Conservation (phyloP, 2,797 vertebrate species). For the Megalops cyprinoides region DNA sequence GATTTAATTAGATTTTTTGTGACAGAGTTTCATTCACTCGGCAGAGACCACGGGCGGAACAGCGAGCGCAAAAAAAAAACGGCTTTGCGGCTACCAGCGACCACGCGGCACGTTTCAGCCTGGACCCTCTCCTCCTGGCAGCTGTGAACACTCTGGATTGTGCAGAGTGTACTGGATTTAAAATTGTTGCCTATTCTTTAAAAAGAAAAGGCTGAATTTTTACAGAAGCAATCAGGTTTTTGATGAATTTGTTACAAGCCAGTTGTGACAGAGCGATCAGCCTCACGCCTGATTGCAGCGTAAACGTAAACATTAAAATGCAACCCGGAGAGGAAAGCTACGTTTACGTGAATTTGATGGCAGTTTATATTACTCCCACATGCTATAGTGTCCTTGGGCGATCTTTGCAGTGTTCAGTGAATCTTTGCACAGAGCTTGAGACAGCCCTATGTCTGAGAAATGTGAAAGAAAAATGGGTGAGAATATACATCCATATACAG, state of each 20-base stretch:
- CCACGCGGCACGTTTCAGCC: not conserved
- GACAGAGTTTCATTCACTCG: not conserved
- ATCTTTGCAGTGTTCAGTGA: too few relatives aligned
- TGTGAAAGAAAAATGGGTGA: too few relatives aligned
- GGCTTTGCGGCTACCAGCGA: too few relatives aligned
- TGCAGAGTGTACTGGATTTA: not conserved
- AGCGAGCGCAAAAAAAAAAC: not conserved
- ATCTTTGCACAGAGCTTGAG: not conserved
- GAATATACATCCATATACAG: too few relatives aligned
- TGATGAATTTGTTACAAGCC: not conserved
- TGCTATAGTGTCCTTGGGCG: too few relatives aligned
- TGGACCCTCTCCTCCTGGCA: not conserved
- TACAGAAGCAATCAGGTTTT: not conserved
- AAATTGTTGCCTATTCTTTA: not conserved
- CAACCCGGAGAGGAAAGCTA: too few relatives aligned
- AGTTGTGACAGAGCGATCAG: not conserved
- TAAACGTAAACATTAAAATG: too few relatives aligned
- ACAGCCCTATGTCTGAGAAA: not conserved
- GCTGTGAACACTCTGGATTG: not conserved
- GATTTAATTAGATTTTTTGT: conserved; percentile 17
- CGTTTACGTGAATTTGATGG: too few relatives aligned
- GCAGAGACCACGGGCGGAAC: not conserved
- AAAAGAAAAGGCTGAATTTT: not conserved
- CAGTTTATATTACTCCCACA: too few relatives aligned
- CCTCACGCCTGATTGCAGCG: not conserved